phyloP scores from a whole-genome alignment of 2,888 invertebrate genomes.

The Epinotia nisella region DNA sequence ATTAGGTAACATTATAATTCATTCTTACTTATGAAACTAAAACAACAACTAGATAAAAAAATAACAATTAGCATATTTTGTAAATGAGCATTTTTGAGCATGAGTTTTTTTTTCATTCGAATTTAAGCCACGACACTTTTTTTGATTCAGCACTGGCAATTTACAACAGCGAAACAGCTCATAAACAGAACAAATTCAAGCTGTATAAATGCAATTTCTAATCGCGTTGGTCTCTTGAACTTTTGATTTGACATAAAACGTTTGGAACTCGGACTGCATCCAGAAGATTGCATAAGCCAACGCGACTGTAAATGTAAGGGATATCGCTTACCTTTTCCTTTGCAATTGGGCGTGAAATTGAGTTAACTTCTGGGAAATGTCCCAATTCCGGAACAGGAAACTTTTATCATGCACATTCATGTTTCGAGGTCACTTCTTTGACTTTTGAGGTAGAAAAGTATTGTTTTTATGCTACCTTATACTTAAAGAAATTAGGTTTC shows the following conservation, averaged over 20 bases:
- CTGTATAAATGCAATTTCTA: background rate
- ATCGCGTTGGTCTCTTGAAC: conserved; percentile 9
- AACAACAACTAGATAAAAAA: no score
- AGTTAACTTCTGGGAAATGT: conserved; percentile 56
- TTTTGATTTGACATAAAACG: conserved; percentile 13
- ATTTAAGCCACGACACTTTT: no score
- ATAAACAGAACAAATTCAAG: no score
- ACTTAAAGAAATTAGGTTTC: background rate
- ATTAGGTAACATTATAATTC: no score
- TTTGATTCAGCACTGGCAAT: no score
- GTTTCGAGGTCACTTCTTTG: conserved; percentile 6
- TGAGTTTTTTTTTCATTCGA: no score
- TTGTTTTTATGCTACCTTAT: background rate
- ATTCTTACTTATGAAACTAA: no score
- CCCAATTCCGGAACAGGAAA: conserved; percentile 45
- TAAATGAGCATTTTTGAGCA: no score
- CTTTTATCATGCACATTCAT: conserved; percentile 29
- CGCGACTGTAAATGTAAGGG: conserved; percentile 22
- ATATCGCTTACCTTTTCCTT: conserved; percentile 44
- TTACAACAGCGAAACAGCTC: no score
- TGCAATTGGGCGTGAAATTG: conserved; percentile 54
- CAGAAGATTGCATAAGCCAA: conserved; percentile 38
- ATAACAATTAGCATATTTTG: no score
- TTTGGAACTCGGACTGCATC: conserved; percentile 16
- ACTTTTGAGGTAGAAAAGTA: background rate